phyloP scores from a whole-genome alignment of 2,113 vertebrate genomes.

The Bubo blakistoni region DNA sequence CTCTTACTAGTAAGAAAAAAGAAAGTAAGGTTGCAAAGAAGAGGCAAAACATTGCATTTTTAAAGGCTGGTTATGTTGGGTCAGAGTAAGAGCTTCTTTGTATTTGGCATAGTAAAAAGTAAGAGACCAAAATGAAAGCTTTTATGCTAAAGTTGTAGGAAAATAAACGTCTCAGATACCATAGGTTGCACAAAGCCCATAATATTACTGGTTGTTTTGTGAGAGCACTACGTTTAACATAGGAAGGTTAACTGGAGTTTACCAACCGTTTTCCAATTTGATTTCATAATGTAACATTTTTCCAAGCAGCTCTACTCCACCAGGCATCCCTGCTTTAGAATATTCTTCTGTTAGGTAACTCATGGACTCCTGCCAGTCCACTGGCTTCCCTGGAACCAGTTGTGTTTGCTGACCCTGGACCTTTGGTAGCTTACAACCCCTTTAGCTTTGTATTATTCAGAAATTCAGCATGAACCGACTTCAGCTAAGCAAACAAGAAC shows the following conservation, averaged over 20 bases:
- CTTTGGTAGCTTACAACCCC: neutral
- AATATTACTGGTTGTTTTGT: neutral
- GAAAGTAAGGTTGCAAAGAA: neutral
- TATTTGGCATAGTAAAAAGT: neutral
- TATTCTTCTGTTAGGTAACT: neutral
- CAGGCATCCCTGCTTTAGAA: neutral
- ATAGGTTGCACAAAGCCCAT: neutral
- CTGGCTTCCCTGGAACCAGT: neutral
- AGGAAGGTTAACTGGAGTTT: neutral
- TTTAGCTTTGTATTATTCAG: neutral
- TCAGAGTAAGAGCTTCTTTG: neutral
- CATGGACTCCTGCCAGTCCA: neutral
- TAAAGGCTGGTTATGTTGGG: neutral
- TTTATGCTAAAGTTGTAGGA: neutral
- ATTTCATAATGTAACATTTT: neutral
- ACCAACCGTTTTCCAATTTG: neutral
- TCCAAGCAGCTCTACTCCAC: neutral
- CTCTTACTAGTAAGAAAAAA: neutral
- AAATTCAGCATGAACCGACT: neutral
- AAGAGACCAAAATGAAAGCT: neutral
- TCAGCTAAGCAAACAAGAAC: slow-evolving; percentile 4
- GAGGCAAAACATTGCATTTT: neutral
- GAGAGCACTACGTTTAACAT: neutral
- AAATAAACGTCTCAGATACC: neutral
- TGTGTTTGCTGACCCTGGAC: neutral